These are phyloP conservation scores for Octodonta nipae DNA, from an alignment of 2,888 invertebrate genomes.

Conservation along the genomic window DNA sequence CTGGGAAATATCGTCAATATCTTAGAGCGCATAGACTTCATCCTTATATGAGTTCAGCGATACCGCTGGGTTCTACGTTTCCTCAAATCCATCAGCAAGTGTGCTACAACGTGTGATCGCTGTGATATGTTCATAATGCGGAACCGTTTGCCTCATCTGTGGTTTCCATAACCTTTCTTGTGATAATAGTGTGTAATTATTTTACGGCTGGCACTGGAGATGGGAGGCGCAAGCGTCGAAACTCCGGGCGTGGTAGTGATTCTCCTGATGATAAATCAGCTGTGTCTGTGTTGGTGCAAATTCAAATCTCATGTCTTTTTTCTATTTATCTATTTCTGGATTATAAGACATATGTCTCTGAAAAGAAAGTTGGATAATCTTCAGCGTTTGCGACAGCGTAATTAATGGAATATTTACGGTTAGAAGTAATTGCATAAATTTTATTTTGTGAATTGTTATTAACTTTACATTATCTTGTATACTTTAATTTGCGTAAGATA, in stretches of 20 bases:
- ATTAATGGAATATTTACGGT: no score
- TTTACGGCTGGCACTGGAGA: constrained; percentile 21
- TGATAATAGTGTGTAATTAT: constrained; percentile 38
- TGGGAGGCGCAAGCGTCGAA: constrained; percentile 25
- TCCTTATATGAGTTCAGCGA: constrained; percentile 41
- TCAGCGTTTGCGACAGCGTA: no score
- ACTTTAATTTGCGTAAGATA: no score
- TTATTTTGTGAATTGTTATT: no score
- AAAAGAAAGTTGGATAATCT: no score
- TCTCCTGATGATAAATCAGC: constrained; percentile 32
- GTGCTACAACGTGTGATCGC: constrained; percentile 48
- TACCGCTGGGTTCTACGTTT: constrained; percentile 38
- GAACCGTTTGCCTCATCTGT: constrained; percentile 22
- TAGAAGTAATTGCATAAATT: no score
- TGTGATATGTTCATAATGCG: constrained; percentile 25
- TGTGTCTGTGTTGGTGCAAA: constrained; percentile 25
- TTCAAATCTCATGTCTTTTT: no score
- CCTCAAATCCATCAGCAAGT: constrained; percentile 46
- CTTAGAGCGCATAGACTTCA: constrained; percentile 44
- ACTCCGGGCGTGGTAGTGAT: constrained; percentile 35
- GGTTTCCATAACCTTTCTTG: constrained; percentile 31
- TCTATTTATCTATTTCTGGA: no score
- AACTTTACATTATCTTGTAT: no score
- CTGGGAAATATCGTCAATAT: constrained; percentile 46
- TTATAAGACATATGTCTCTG: no score